These are phyloP conservation scores for Rhizoglyphus robini DNA, from an alignment of 1,140 invertebrate species.

Conservation along the genomic window DNA sequence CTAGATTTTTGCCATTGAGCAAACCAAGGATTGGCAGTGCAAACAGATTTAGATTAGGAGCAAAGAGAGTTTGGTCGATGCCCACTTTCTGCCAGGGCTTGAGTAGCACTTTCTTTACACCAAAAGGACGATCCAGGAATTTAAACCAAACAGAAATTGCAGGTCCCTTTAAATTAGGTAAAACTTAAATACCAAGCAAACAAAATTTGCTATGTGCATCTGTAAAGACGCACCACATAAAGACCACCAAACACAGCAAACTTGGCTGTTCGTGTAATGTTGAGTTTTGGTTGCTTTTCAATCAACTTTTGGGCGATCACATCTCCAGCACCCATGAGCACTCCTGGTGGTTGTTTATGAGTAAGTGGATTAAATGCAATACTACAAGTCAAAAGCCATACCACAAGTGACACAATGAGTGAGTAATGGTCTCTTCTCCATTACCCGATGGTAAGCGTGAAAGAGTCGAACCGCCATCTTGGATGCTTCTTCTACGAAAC, in stretches of 20 bases:
- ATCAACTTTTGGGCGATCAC: conserved; percentile 10
- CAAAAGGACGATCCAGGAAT: conserved; percentile 7
- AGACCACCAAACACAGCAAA: conserved; percentile 1
- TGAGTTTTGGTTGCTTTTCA: conserved; percentile 14
- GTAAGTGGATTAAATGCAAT: not conserved
- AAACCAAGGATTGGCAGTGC: not conserved
- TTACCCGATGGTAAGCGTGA: not conserved
- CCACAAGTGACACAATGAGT: conserved; percentile 12
- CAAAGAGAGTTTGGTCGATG: not conserved
- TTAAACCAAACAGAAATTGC: conserved; percentile 1
- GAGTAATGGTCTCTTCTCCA: not conserved
- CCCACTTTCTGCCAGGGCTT: conserved; percentile 7
- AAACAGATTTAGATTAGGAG: not conserved
- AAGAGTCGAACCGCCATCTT: too few relatives aligned
- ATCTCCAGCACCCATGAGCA: not conserved
- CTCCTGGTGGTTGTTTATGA: not conserved
- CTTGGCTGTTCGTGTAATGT: conserved; percentile 8
- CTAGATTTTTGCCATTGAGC: not conserved
- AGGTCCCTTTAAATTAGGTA: conserved; percentile 9
- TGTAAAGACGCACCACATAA: conserved; percentile 12
- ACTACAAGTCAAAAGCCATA: not conserved
- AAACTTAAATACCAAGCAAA: not conserved
- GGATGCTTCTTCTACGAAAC: too few relatives aligned
- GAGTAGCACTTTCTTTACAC: not conserved
- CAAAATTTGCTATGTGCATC: not conserved